Evolutionary conservation across 2,888 invertebrate genomes (phyloP), one percentile per base, ranked within the genome.

Genomic region (Reticulitermes lucifugus): DNA sequence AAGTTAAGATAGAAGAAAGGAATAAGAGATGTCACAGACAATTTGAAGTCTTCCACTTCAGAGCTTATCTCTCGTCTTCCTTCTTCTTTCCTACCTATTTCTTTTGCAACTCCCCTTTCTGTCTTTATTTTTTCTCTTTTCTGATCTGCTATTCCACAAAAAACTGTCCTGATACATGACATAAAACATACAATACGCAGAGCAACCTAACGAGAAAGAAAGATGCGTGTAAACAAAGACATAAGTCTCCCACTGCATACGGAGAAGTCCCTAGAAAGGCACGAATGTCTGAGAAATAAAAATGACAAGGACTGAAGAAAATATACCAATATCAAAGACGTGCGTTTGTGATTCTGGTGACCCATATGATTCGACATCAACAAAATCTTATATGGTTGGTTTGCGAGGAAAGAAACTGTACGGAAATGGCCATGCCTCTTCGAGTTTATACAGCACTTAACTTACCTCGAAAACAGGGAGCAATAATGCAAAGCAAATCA

Each of bases 31-130:
- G 55, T 55, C 80, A 55, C 41, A 60, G 80, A 60, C 80, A 80
- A 80, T 80, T 80, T 80, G 80, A 60, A 80, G 80, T 60, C 80
- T 80, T 80, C 80, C 80, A 80, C 80, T 41, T 80, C 35, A 46
- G 51, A 80, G 80, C 60, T 80, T 80, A 80, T 80, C 80, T 60
- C 29, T 79, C 79, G 29, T 59, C 25, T 12, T 59, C 29, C 14
- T 59, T 55, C 25, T 59, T 60, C 60, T 80, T 51, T 80, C 80
- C 60, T n/a, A 55, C 35, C 80, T 35, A 35, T 60, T 51, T 7
- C 12, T 60, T 14, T 35, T 25, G 22, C 80, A 80, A 21, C 35
- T 55, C 25, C 60, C 46, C 29, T 43, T 25, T 29, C 51, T 43
- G 14, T 77, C 77, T 51, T 46, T 46, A 46, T 79, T 55, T 55